A percentile compares a stretch with the other conserved stretches of the same genome.
These are phyloP conservation scores for Neosilurus mollespiculum DNA, from an alignment of 2,797 vertebrate species.

Conservation along the genomic window DNA sequence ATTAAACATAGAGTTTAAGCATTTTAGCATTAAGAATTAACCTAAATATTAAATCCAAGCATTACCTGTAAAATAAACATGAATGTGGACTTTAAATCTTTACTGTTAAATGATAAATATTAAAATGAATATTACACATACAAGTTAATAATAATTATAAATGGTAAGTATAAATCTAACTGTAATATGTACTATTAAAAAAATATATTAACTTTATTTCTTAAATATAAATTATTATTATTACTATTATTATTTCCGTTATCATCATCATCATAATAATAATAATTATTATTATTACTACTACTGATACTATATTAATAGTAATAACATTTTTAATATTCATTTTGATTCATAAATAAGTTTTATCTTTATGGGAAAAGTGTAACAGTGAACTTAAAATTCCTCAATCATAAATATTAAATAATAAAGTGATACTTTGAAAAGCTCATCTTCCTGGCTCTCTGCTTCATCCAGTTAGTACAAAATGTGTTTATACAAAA, in stretches of 20 bases:
- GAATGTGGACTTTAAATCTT: neutral
- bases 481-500: conserved; percentile 1
- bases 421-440: neutral
- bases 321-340: neutral
- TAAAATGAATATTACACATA: neutral
- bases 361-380: neutral
- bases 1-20: neutral
- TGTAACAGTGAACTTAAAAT: neutral
- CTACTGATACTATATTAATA: neutral
- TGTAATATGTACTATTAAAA: neutral
- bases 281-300: too few relatives aligned
- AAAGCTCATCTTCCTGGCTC: conserved; percentile 18
- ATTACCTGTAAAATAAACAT: neutral
- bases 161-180: neutral
- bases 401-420: neutral
- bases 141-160: neutral
- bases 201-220: too few relatives aligned
- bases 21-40: neutral
- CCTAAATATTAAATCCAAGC: neutral
- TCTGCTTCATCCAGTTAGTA: conserved; percentile 10
- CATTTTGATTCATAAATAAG: neutral
- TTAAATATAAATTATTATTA: too few relatives aligned
- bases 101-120: neutral
- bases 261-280: too few relatives aligned
- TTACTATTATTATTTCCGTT: too few relatives aligned